These are phyloP conservation scores for Monopterus albus DNA, from an alignment of 2,113 vertebrate species.

Conservation along the genomic window DNA sequence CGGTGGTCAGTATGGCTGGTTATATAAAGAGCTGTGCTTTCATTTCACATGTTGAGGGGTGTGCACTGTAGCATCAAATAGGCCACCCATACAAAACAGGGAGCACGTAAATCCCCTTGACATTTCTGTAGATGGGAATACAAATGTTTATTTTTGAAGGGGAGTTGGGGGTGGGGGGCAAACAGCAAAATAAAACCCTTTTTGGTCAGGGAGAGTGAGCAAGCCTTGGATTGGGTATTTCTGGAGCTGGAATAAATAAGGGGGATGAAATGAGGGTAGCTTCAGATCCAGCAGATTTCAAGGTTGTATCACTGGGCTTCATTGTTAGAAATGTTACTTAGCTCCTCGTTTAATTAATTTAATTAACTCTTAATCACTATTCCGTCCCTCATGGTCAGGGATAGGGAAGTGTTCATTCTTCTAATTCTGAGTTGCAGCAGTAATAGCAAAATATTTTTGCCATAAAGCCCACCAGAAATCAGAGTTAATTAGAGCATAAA, in stretches of 20 bases:
- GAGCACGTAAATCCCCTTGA: constrained; percentile 66
- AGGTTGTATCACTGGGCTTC: constrained; percentile 3
- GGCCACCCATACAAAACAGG: constrained; percentile 54
- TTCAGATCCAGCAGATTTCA: neutral
- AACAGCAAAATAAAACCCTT: constrained; percentile 22
- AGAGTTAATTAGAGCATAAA: constrained; percentile 29
- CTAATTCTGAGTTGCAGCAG: constrained; percentile 2
- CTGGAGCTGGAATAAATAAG: neutral
- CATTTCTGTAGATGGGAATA: constrained; percentile 51
- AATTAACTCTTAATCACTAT: too few relatives aligned
- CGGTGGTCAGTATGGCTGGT: constrained; percentile 14
- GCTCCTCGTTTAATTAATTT: neutral
- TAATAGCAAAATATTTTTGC: constrained; percentile 18
- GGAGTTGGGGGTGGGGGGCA: neutral
- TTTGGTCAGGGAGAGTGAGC: constrained; percentile 20
- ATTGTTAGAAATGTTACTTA: neutral
- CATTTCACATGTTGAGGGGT: constrained; percentile 39
- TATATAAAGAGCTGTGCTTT: constrained; percentile 31
- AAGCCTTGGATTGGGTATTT: constrained; percentile 13
- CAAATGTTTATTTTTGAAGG: constrained; percentile 66
- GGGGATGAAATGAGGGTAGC: neutral
- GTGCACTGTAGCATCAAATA: constrained; percentile 70
- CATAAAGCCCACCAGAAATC: constrained; percentile 24
- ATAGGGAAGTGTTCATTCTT: constrained; percentile 12
- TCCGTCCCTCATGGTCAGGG: neutral